Evolutionary conservation across 2,797 vertebrate species (phyloP), one percentile per base, ranked within the genome.

Genomic region (Enteromius mattozi): DNA sequence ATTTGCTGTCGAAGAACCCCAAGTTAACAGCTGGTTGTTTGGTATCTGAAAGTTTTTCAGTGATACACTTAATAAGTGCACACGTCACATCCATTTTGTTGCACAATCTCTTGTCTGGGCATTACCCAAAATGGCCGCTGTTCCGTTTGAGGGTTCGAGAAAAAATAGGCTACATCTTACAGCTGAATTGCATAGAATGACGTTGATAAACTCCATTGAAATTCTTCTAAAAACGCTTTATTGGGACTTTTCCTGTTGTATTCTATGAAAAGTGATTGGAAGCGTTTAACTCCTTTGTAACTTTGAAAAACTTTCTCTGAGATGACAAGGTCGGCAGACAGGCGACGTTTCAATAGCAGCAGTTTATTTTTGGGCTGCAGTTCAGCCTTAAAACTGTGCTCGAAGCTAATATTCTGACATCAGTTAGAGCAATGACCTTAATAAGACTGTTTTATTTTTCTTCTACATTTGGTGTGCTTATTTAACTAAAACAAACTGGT

Each of bases 1-100:
- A 82, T 85, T 81, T 85, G 79, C 54, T 78, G 66, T 42, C 63
- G 16, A 27, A 54, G 24, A 78, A 24, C 4, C 35, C 76, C 9
- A 33, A 40, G n/a, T 47, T 56, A 59, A 69, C 51, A 77, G 63
- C 45, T 78, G 24, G 19, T 51, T 37, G 17, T 72, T 30, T 40
- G 14, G 4, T 19, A 45, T 65, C n/a, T 24, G 6, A 21, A 51
- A 7, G 0, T n/a, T 33, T 59, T 69, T 59, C 5, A 40, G 4
- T 77, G n/a, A 68, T 40, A 40, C 35, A 61, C 69, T 33, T 77
- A 27, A 70, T 68, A 83, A 49, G 63, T 80, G 13, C 68, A 80
- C 71, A 80, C 54, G 68, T 87, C 87, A 80, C 87, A 86, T 88
- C 86, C 89, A 91, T 89, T 89, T 89, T 90, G 90, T 89, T 78